A percentile compares a stretch with the other conserved stretches of the same genome.
Evolutionary conservation across 2,888 invertebrate genomes (phyloP).

Genomic region (Harpagoxenus sublaevis): DNA sequence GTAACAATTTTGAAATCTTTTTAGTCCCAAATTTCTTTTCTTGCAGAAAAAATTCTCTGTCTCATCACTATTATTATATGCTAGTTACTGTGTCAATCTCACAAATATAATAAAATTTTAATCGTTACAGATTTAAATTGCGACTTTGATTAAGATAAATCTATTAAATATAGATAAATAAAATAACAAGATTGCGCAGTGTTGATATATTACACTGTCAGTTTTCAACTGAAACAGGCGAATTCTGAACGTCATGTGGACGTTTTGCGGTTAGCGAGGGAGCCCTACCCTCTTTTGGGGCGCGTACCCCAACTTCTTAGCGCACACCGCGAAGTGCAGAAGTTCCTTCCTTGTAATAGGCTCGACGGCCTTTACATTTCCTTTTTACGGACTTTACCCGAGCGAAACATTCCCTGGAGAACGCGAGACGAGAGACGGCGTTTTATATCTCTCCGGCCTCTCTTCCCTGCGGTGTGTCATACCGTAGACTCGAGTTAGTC

Average conservation of each 20-base stretch:
- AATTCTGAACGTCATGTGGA: background rate
- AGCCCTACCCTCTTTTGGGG: background rate
- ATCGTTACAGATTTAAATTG: background rate
- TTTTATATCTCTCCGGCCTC: slow-evolving; percentile 74
- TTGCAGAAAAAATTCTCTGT: background rate
- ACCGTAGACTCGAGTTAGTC: slow-evolving; percentile 69
- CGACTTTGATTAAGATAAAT: background rate
- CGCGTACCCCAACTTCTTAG: background rate
- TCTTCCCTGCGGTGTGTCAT: slow-evolving; percentile 65
- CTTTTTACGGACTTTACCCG: slow-evolving; percentile 73
- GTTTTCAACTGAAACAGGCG: background rate
- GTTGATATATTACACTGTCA: background rate
- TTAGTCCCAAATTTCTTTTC: background rate
- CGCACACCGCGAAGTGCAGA: slow-evolving; percentile 24
- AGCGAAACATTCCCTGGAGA: slow-evolving; percentile 73
- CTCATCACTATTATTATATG: background rate
- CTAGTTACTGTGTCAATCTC: background rate
- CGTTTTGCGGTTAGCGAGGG: slow-evolving; percentile 8
- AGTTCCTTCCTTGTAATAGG: slow-evolving; percentile 54
- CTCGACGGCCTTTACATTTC: slow-evolving; percentile 64
- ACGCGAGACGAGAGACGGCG: slow-evolving; percentile 69
- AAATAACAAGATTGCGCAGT: background rate
- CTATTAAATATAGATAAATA: background rate
- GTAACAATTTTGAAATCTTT: background rate
- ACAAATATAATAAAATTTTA: background rate